A percentile compares a stretch with the other conserved stretches of the same genome.
Evolutionary conservation across 2,797 vertebrate genomes (phyloP).

Genomic region (Martes flavigula): DNA sequence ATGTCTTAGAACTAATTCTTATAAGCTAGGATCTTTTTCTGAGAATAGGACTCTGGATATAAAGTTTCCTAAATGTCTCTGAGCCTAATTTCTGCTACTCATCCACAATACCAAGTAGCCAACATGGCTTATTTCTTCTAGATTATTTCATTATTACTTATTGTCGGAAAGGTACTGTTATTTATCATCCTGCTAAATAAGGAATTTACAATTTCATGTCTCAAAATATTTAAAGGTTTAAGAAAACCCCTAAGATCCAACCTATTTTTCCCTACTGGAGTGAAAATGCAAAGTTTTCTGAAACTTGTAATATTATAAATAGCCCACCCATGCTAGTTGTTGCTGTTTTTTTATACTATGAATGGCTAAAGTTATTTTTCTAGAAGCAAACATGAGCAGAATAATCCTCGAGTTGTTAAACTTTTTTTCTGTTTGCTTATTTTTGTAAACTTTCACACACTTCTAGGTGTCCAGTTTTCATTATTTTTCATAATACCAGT

Average conservation of each 20-base stretch:
- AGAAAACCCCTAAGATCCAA: neutral
- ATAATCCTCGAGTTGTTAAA: neutral
- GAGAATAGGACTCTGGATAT: neutral
- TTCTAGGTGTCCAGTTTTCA: neutral
- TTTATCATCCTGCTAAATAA: neutral
- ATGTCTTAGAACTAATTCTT: neutral
- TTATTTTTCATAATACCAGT: neutral
- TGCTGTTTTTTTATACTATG: neutral
- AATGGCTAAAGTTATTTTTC: neutral
- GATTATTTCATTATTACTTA: constrained; percentile 16
- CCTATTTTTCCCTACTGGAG: neutral
- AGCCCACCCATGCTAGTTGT: neutral
- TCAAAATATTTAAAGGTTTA: constrained; percentile 34
- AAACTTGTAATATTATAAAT: constrained; percentile 27
- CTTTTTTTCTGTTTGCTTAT: neutral
- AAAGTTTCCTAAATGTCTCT: neutral
- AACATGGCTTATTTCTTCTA: constrained; percentile 34
- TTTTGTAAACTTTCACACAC: neutral
- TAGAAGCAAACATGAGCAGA: neutral
- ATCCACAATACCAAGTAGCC: neutral
- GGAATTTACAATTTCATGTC: neutral
- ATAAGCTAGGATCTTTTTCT: neutral
- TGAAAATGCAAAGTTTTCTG: constrained; percentile 30
- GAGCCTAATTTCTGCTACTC: neutral
- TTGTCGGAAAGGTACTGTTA: neutral